Percentiles rank a stretch among this genome's conserved stretches.
Evolutionary conservation across 2,113 vertebrate species (phyloP).

Genomic region (Scatophagus argus): DNA sequence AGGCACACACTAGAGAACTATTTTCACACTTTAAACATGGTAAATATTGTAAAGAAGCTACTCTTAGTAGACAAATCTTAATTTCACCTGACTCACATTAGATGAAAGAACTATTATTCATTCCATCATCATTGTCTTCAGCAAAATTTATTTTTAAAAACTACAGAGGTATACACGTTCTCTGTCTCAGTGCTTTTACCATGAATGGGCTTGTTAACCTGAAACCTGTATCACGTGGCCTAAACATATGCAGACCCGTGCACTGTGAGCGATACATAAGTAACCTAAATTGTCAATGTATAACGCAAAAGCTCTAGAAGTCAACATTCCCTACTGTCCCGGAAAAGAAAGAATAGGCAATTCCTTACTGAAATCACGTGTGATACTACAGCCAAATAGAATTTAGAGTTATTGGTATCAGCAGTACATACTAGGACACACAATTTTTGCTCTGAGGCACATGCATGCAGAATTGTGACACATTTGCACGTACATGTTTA

Average conservation of each 20-base stretch:
- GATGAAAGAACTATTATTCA: background rate
- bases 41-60: background rate
- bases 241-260: background rate
- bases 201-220: background rate
- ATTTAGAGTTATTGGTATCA: background rate
- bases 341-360: background rate
- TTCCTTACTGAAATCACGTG: background rate
- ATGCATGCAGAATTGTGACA: background rate
- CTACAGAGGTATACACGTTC: background rate
- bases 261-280: background rate
- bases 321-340: background rate
- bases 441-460: background rate
- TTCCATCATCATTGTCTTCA: background rate
- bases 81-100: background rate
- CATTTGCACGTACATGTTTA: background rate
- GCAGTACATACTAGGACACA: background rate
- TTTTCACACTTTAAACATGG: background rate
- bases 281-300: background rate
- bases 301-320: background rate
- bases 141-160: background rate
- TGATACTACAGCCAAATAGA: background rate
- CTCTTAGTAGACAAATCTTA: background rate
- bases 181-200: background rate
- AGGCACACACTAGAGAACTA: background rate
- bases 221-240: background rate